Base-by-base conservation (phyloP, 2,113 vertebrate genomes). In the Saguinus imperator region DNA sequence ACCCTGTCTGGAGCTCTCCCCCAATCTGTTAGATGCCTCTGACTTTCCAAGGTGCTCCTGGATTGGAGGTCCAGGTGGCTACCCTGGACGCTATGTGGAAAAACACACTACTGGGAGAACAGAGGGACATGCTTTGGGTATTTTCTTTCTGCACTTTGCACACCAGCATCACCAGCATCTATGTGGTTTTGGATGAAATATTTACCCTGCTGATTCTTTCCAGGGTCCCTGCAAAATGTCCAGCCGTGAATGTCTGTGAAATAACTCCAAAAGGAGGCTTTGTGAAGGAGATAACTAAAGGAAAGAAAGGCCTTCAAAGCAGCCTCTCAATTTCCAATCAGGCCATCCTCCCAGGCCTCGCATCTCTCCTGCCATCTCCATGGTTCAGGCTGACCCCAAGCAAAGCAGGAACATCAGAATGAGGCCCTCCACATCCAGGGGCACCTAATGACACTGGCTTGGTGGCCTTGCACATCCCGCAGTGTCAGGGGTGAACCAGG, bases 401-500 rank as follows among this genome's bases (percentile, higher is more conserved):
- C 5, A 21, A 11, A 40, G 17, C 43, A 52, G 13, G 95, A 86
- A 93, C 95, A 87, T 96, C 93, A 87, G 57, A 96, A 64, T 16
- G n/a, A 76, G 85, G 70, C n/a, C 61, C 75, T 85, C 64, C 66
- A 70, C 77, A 70, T 52, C 57, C 66, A 92, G 0, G 2, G 96
- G 75, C 87, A 91, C 66, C 81, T 61, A 77, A 70, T 11, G 23
- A 80, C 73, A 40, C 94, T 77, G 92, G 87, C 94, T 52, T 27
- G 25, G 76, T 91, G 83, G 29, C 92, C 50, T 0, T 0, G 50
- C 55, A 0, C 66, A 45, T 55, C 48, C 35, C 1, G 3, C 55
- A 18, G 0, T 20, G 97, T 88, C 97, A 96, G 87, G 85, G 94
- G 88, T 80, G 96, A 98, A 58, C 90, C 5, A 32, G 1, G 20